Conservation (phyloP, 2,888 invertebrate genomes). For the Agriopis marginaria region DNA sequence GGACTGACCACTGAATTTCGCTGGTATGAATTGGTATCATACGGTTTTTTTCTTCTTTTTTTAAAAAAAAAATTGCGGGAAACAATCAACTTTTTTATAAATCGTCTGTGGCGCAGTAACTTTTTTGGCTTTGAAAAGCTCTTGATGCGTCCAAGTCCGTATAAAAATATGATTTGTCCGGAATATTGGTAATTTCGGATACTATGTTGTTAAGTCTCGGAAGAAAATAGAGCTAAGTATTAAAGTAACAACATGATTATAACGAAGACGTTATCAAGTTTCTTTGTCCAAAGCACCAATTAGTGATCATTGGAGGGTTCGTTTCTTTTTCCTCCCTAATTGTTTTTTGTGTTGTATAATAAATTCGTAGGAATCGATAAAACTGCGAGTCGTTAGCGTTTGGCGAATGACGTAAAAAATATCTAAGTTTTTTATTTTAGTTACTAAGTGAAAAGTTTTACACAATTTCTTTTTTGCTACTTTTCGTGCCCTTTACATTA, state of each 20-base stretch:
- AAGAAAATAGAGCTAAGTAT: background rate
- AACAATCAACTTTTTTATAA: background rate
- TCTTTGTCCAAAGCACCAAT: slow-evolving; percentile 26
- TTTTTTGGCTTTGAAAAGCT: background rate
- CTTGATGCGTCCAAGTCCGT: background rate
- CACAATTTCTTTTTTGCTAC: background rate
- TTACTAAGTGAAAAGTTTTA: background rate
- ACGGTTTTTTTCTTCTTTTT: slow-evolving; percentile 1
- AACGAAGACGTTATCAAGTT: slow-evolving; percentile 17
- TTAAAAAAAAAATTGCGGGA: background rate
- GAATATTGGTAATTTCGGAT: too few species aligned
- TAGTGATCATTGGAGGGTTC: slow-evolving; percentile 22
- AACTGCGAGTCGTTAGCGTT: slow-evolving; percentile 5
- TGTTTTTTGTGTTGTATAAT: slow-evolving; percentile 21
- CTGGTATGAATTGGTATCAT: slow-evolving; percentile 45
- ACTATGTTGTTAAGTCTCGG: too few species aligned
- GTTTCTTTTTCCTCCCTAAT: slow-evolving; percentile 27
- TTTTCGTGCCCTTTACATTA: background rate
- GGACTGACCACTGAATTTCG: slow-evolving; percentile 60
- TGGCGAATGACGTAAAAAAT: background rate
- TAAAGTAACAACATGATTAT: background rate
- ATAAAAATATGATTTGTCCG: too few species aligned
- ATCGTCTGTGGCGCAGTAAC: background rate
- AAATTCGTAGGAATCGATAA: slow-evolving; percentile 7
- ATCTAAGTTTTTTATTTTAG: slow-evolving; percentile 1